These are phyloP conservation scores for Trachelus iudaicus DNA, from an alignment of 2,888 invertebrate genomes.

Conservation along the genomic window DNA sequence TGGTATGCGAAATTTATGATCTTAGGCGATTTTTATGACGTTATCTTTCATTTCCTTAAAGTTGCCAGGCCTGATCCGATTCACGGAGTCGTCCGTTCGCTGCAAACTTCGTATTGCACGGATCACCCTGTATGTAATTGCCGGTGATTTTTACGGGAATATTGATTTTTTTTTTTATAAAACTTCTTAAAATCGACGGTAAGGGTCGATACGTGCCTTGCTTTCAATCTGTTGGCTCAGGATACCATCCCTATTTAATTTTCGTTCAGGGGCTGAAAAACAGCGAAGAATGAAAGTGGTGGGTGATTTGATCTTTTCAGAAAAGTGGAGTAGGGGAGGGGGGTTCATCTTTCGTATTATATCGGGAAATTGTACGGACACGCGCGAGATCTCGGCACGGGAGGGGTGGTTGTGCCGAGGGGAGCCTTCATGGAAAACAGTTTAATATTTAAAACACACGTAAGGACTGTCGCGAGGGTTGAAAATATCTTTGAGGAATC, in stretches of 20 bases:
- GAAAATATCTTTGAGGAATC: too few relatives aligned
- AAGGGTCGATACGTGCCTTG: not conserved
- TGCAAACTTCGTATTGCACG: too few relatives aligned
- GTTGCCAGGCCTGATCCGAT: too few relatives aligned
- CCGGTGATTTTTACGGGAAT: too few relatives aligned
- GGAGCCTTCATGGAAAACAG: not conserved
- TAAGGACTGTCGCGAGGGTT: not conserved
- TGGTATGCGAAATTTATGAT: too few relatives aligned
- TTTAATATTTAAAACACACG: conserved; percentile 5
- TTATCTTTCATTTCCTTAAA: too few relatives aligned
- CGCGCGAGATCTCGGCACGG: not conserved
- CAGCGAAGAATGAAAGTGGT: not conserved
- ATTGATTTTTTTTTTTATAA: too few relatives aligned
- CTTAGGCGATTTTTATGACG: too few relatives aligned
- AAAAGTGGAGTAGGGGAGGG: conserved; percentile 34
- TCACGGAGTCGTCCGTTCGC: too few relatives aligned
- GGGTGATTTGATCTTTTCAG: conserved; percentile 15
- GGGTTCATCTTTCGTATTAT: conserved; percentile 50
- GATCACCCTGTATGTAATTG: too few relatives aligned
- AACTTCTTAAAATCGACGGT: not conserved
- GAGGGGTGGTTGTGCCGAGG: too few relatives aligned
- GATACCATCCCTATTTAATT: not conserved
- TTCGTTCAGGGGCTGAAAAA: too few relatives aligned
- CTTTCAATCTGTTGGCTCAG: not conserved
- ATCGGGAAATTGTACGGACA: conserved; percentile 47